Evolutionary conservation across 2,797 vertebrate species (phyloP), one percentile per base, ranked within the genome.

Genomic region (Diglossa cyanea): DNA sequence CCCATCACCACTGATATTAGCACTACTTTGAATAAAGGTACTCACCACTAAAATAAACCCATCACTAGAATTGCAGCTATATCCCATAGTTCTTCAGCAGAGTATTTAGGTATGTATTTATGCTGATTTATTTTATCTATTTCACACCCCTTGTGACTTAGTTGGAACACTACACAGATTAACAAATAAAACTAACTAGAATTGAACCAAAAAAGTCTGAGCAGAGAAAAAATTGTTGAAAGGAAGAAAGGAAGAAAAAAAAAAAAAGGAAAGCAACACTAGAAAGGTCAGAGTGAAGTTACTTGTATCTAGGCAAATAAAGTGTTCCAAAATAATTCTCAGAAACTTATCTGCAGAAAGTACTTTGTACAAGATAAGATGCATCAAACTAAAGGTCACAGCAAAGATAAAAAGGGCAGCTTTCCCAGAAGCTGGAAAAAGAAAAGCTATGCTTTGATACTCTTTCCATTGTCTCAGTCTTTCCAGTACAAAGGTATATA

Each of bases 241-340:
- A 58, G 25, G 3, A 63, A 65, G 30, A 31, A 75, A 70, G 26
- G 8, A 31, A n/a, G 53, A 28, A 37, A 35, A 35, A 31, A 31
- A 53, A 31, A 8, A 5, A 30, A 28, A n/a, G 5, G 19, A 70
- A 26, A 44, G 26, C 57, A 80, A 83, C 5, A 35, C 7, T 10
- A 82, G 28, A 85, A 94, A 96, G 90, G 81, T 87, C 81, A 96
- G 31, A 70, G 44, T 75, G 25, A 89, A 75, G 78, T 62, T 89
- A 81, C n/a, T 68, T 28, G 42, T 76, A 89, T 42, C 67, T 54
- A 87, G 75, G 63, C 60, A 89, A 95, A 95, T 73, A 87, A 50
- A 62, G 31, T 66, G 47, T 85, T 85, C 78, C 2, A 4, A 94
- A 93, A 89, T 73, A 72, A 85, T 79, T 65, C 61, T 76, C 75